Conservation (phyloP, 2,113 vertebrate species). For the Apodemus speciosus region DNA sequence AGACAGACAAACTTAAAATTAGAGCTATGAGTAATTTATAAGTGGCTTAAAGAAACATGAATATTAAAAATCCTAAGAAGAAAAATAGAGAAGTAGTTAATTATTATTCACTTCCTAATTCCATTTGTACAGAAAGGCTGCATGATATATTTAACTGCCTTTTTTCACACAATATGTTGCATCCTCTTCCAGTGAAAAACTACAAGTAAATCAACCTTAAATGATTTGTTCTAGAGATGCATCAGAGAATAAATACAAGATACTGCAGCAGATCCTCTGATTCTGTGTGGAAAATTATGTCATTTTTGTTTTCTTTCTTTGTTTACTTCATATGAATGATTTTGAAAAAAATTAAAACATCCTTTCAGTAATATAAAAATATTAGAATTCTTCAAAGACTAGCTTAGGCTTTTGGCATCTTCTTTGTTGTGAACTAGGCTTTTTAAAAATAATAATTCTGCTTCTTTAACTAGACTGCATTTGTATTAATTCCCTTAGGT, state of each 20-base stretch:
- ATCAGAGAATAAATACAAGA: conserved; percentile 27
- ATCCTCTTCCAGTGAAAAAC: neutral
- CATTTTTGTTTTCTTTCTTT: neutral
- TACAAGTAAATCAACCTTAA: conserved; percentile 28
- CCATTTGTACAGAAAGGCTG: neutral
- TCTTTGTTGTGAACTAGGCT: conserved; percentile 7
- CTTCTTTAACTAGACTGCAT: neutral
- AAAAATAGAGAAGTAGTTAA: conserved; percentile 21
- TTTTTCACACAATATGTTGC: neutral
- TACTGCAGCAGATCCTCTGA: neutral
- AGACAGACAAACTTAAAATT: conserved; percentile 1
- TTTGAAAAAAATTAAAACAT: neutral
- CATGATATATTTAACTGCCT: neutral
- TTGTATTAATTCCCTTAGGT: neutral
- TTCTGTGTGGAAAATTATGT: neutral
- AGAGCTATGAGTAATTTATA: neutral
- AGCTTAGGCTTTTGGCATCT: neutral
- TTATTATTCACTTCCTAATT: conserved; percentile 12
- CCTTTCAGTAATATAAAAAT: neutral
- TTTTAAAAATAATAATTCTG: neutral
- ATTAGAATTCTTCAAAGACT: neutral
- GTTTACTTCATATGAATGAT: neutral
- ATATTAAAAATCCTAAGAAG: neutral
- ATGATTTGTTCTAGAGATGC: neutral
- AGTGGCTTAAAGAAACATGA: conserved; percentile 5